A percentile compares a stretch with the other conserved stretches of the same genome.
These are phyloP conservation scores for Eupleurogrammus muticus DNA, from an alignment of 2,797 vertebrate species.

Conservation along the genomic window DNA sequence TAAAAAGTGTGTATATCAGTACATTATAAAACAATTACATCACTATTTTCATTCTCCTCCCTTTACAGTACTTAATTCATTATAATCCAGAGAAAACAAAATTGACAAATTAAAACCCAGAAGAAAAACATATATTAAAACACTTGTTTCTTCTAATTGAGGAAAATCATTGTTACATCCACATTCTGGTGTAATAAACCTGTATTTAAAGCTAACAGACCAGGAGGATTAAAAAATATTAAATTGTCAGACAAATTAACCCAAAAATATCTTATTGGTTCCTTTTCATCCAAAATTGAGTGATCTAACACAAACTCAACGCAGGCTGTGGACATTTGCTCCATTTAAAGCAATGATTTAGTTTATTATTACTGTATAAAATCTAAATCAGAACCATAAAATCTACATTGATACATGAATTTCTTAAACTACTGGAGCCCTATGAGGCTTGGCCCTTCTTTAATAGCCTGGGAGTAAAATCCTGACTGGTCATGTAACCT, in stretches of 20 bases:
- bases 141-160: too few relatives aligned
- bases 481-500: conserved; percentile 21
- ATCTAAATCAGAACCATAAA: conserved; percentile 13
- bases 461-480: conserved; percentile 37
- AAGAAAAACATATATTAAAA: too few relatives aligned
- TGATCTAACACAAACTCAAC: background rate
- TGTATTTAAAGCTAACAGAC: background rate
- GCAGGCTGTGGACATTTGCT: background rate
- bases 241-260: background rate
- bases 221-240: background rate
- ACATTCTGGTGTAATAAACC: too few relatives aligned
- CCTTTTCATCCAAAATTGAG: background rate
- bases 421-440: conserved; percentile 10
- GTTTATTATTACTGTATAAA: background rate
- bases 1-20: too few relatives aligned
- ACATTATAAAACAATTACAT: too few relatives aligned
- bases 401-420: conserved; percentile 12
- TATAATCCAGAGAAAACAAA: too few relatives aligned
- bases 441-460: conserved; percentile 10
- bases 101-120: too few relatives aligned
- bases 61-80: too few relatives aligned
- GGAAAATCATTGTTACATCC: too few relatives aligned
- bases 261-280: background rate
- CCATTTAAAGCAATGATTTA: background rate
- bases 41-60: too few relatives aligned